phyloP scores from a whole-genome alignment of 1,140 invertebrate species.

The Nylanderia fulva region DNA sequence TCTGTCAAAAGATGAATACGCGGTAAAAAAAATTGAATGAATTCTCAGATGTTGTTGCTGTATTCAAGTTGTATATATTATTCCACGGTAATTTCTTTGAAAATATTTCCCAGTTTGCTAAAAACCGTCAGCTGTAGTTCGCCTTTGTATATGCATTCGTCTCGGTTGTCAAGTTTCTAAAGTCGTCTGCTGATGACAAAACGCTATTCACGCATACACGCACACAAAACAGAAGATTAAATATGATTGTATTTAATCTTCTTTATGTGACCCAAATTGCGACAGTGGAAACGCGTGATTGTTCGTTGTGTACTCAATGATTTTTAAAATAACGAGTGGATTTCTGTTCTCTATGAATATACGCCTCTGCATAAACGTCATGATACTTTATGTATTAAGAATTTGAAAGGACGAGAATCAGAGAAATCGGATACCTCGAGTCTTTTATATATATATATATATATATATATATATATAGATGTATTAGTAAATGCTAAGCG shows the following conservation, averaged over 20 bases:
- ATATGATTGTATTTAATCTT: slow-evolving; percentile 12
- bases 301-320: not conserved
- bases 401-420: not conserved
- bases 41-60: not conserved
- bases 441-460: too few relatives aligned
- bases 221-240: too few relatives aligned
- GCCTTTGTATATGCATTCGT: not conserved
- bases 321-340: slow-evolving; percentile 22
- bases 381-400: not conserved
- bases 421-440: not conserved
- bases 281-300: slow-evolving; percentile 1
- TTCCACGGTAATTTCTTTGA: not conserved
- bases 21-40: not conserved
- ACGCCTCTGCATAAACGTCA: not conserved
- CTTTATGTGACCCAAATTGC: not conserved
- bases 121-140: not conserved
- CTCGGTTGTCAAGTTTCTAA: not conserved
- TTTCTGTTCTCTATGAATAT: slow-evolving; percentile 3
- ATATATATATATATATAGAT: too few relatives aligned
- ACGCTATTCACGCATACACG: not conserved
- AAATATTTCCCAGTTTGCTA: not conserved
- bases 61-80: not conserved
- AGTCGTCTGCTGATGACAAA: not conserved
- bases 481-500: not conserved
- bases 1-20: too few relatives aligned